Conservation (phyloP, 2,113 vertebrate species). For the Nannospalax galili region DNA sequence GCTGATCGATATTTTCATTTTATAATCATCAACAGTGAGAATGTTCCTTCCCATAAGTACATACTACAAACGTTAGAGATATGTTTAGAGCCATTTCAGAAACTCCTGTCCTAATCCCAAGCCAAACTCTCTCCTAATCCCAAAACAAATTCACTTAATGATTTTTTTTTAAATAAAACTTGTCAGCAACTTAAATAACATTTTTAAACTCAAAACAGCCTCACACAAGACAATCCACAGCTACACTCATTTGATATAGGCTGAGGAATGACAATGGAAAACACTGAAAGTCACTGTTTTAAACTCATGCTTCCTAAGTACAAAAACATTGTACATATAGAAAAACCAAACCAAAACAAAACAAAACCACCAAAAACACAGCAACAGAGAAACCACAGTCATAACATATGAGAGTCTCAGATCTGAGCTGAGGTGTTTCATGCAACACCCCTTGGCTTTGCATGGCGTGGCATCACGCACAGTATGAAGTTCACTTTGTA, state of each 20-base stretch:
- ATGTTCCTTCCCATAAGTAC: not conserved
- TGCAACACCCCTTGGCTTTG: not conserved
- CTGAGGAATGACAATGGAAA: not conserved
- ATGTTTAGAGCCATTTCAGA: not conserved
- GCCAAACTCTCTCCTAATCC: not conserved
- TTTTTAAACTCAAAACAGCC: not conserved
- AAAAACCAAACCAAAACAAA: no score
- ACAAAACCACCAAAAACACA: no score
- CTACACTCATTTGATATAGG: not conserved
- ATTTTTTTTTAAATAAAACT: no score
- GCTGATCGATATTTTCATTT: not conserved
- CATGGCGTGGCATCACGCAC: not conserved
- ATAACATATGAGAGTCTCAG: not conserved
- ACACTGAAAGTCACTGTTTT: not conserved
- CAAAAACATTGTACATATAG: no score
- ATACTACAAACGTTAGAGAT: not conserved
- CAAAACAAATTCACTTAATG: not conserved
- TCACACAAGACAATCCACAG: not conserved
- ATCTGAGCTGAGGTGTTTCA: not conserved
- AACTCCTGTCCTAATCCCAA: not conserved
- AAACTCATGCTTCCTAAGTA: no score
- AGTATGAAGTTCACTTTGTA: no score
- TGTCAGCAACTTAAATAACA: not conserved
- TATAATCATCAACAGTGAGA: not conserved
- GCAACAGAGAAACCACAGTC: no score